phyloP scores from a whole-genome alignment of 2,113 vertebrate genomes.

The Neopipo cinnamomea region DNA sequence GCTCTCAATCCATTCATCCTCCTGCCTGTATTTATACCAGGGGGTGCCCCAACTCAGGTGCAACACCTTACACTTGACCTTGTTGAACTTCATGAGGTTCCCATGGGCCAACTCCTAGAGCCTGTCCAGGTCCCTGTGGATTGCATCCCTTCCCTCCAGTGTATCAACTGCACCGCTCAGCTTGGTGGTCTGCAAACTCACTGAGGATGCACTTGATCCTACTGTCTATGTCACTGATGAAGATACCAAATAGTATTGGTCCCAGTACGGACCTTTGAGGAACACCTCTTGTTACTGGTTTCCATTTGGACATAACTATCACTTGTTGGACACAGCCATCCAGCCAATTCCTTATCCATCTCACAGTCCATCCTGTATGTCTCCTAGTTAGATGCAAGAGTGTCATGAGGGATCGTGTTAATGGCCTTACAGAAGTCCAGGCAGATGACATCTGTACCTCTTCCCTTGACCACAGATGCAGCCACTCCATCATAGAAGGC shows the following conservation, averaged over 20 bases:
- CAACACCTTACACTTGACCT: neutral
- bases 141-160: neutral
- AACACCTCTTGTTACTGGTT: neutral
- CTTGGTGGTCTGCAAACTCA: neutral
- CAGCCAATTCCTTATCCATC: neutral
- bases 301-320: neutral
- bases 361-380: neutral
- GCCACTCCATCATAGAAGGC: neutral
- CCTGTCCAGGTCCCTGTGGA: neutral
- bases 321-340: neutral
- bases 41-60: rapidly evolving
- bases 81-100: neutral
- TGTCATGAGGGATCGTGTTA: neutral
- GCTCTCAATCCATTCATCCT: neutral
- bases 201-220: neutral
- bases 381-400: neutral
- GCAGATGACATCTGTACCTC: neutral
- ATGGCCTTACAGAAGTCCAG: neutral
- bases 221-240: too few relatives aligned
- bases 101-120: neutral
- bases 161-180: rapidly evolving
- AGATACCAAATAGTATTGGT: neutral
- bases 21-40: neutral
- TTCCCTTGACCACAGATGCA: neutral
- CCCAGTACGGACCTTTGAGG: neutral